A percentile compares a stretch with the other conserved stretches of the same genome.
Evolutionary conservation across 2,797 vertebrate species (phyloP).

Genomic region (Saxicola maurus): DNA sequence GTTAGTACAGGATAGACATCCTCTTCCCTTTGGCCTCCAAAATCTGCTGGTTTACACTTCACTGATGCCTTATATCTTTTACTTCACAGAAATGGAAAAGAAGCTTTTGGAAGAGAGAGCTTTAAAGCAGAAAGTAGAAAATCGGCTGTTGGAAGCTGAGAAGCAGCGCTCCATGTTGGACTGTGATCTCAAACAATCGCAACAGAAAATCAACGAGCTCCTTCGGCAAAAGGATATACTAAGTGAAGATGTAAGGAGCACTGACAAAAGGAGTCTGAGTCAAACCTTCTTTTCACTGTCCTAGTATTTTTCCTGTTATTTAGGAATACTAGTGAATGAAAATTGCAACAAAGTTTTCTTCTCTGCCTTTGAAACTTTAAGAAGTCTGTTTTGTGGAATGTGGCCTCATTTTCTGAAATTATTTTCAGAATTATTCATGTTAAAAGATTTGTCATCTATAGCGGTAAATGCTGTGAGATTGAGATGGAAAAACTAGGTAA

Average conservation of each 20-base stretch:
- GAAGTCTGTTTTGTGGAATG: neutral
- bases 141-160: conserved; percentile 90
- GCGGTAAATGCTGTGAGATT: neutral
- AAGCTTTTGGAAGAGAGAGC: conserved; percentile 90
- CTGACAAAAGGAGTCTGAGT: neutral
- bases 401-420: neutral
- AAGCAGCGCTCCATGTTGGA: conserved; percentile 94
- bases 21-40: neutral
- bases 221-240: conserved; percentile 89
- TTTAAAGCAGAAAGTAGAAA: conserved; percentile 91
- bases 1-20: neutral
- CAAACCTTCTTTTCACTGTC: neutral
- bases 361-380: neutral
- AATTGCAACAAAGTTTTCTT: neutral
- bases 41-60: neutral
- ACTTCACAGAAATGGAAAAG: conserved; percentile 87
- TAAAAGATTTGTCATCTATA: neutral
- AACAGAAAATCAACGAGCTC: conserved; percentile 92
- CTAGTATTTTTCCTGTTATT: neutral
- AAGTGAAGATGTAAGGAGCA: conserved; percentile 85
- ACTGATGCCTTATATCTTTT: neutral
- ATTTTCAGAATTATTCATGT: neutral
- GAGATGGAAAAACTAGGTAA: neutral
- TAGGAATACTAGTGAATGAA: neutral
- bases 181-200: conserved; percentile 94